These are phyloP conservation scores for Drosophila koepferae DNA, from an alignment of 2,888 invertebrate species.

Conservation along the genomic window DNA sequence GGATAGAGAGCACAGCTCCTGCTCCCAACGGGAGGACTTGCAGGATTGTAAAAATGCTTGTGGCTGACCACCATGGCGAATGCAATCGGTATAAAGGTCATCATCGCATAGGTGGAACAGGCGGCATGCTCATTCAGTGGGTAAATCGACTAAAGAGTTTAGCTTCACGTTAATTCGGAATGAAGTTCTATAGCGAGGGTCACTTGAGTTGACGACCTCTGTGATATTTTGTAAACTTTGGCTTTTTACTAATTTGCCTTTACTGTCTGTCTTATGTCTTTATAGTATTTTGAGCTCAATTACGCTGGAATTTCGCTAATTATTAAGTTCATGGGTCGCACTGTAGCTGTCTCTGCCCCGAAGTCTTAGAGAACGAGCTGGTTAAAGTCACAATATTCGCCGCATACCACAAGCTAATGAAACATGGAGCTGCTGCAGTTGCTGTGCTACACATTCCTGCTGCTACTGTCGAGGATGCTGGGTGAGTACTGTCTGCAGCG, in stretches of 20 bases:
- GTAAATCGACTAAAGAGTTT: neutral
- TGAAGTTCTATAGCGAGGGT: neutral
- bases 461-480: constrained; percentile 82
- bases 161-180: neutral
- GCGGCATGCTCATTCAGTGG: too few relatives aligned
- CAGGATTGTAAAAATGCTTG: constrained; percentile 4
- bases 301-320: constrained; percentile 8
- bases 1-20: neutral
- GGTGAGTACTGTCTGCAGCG: constrained; percentile 72
- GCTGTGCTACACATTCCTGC: constrained; percentile 81
- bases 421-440: constrained; percentile 83
- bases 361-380: constrained; percentile 4
- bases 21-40: neutral
- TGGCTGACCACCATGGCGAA: constrained; percentile 5
- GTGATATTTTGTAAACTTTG: neutral
- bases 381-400: constrained; percentile 12
- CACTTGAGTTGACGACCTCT: neutral
- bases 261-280: neutral
- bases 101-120: neutral
- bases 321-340: neutral
- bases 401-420: constrained; percentile 66
- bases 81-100: constrained; percentile 8
- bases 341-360: constrained; percentile 11
- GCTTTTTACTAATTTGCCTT: neutral
- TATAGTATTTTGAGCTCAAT: constrained; percentile 7